These are phyloP conservation scores for Cossypha caffra DNA, from an alignment of 2,797 vertebrate genomes.

Conservation along the genomic window DNA sequence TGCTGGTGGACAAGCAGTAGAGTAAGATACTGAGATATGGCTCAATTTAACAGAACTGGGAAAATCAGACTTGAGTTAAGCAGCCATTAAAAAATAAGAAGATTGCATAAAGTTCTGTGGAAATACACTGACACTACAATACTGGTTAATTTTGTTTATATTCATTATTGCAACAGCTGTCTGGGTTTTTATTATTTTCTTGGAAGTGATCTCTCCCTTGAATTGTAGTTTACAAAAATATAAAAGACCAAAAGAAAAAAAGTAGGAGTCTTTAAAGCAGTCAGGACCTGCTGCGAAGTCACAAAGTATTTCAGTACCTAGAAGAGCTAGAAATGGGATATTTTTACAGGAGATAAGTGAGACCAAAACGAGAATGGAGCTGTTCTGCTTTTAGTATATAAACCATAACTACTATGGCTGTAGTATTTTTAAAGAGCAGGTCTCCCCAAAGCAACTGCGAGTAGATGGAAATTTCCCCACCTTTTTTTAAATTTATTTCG, in stretches of 20 bases:
- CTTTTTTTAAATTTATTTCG: not conserved
- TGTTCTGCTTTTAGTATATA: not conserved
- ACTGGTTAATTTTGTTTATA: not conserved
- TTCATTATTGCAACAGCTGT: not conserved
- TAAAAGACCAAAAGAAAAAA: not conserved
- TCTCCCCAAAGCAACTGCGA: not conserved
- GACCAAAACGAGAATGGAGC: not conserved
- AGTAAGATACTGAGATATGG: not conserved
- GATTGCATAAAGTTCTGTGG: not conserved
- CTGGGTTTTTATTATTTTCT: not conserved
- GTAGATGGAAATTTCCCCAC: not conserved
- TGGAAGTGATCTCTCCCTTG: not conserved
- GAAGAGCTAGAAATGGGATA: not conserved
- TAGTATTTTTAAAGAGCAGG: not conserved
- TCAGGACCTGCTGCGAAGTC: not conserved
- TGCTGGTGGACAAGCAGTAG: not conserved
- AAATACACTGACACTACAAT: fast-evolving
- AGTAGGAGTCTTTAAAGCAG: not conserved
- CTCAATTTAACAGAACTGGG: not conserved
- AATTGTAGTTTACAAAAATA: not conserved
- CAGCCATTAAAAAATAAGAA: not conserved
- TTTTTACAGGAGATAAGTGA: not conserved
- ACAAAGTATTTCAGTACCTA: not conserved
- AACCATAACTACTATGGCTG: not conserved
- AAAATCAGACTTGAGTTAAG: not conserved